phyloP scores from a whole-genome alignment of 1,140 invertebrate genomes.

The Drosophila nannoptera region DNA sequence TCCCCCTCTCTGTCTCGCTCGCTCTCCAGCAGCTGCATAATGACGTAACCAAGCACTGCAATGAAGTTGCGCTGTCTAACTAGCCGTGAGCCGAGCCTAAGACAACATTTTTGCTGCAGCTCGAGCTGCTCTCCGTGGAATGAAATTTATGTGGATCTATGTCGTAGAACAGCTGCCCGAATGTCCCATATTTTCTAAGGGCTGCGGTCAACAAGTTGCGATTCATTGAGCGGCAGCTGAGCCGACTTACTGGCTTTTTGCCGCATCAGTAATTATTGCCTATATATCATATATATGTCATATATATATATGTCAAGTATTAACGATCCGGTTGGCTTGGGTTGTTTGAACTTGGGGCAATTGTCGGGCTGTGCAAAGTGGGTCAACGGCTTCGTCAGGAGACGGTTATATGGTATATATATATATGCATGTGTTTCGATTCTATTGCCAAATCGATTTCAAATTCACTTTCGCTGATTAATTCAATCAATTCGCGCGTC shows the following conservation, averaged over 20 bases:
- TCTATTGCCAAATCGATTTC: constrained; percentile 15
- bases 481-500: constrained; percentile 61
- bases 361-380: constrained; percentile 4
- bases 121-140: no score
- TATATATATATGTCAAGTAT: not conserved
- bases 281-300: not conserved
- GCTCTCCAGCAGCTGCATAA: not conserved
- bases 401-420: not conserved
- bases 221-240: no score
- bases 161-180: no score
- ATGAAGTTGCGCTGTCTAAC: no score
- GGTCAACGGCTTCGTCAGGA: constrained; percentile 18
- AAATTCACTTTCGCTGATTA: constrained; percentile 36
- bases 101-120: no score
- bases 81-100: no score
- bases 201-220: no score
- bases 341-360: not conserved
- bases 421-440: constrained; percentile 27
- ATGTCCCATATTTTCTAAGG: no score
- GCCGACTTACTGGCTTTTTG: not conserved
- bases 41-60: no score
- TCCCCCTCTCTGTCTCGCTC: not conserved
- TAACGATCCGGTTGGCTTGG: not conserved
- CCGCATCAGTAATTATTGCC: not conserved
- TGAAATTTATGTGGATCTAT: no score